phyloP scores from a whole-genome alignment of 2,797 vertebrate genomes.

The Mallotus villosus region DNA sequence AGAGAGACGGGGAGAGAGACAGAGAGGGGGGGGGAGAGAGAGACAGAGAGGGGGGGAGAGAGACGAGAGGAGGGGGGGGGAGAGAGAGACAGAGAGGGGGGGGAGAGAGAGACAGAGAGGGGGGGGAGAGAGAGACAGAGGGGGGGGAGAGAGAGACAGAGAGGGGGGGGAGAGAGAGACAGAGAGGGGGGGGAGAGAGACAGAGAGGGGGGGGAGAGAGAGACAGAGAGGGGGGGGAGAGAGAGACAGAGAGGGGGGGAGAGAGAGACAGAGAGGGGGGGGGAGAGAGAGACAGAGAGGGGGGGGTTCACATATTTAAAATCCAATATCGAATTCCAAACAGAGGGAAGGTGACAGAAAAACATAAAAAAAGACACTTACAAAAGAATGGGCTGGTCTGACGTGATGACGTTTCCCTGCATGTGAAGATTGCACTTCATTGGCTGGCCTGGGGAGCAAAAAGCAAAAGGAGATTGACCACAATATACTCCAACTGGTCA shows the following conservation, averaged over 20 bases:
- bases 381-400: constrained; percentile 97
- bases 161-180: background rate
- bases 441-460: constrained; percentile 83
- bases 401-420: constrained; percentile 96
- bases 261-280: background rate
- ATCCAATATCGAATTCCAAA: background rate
- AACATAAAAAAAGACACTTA: constrained; percentile 69
- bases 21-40: background rate
- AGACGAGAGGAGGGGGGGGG: background rate
- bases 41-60: constrained; percentile 11
- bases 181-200: background rate
- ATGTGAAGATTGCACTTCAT: constrained; percentile 99
- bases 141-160: background rate
- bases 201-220: constrained; percentile 1
- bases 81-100: background rate
- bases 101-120: background rate
- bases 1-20: too few species aligned
- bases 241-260: background rate
- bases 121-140: background rate
- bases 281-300: background rate
- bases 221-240: background rate
- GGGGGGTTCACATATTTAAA: background rate
- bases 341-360: constrained; percentile 13
- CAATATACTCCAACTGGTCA: background rate
- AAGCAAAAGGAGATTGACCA: background rate